Percentiles rank a stretch among this genome's conserved stretches.
Conservation (phyloP, 2,888 invertebrate genomes). For the Mythimna loreyi region DNA sequence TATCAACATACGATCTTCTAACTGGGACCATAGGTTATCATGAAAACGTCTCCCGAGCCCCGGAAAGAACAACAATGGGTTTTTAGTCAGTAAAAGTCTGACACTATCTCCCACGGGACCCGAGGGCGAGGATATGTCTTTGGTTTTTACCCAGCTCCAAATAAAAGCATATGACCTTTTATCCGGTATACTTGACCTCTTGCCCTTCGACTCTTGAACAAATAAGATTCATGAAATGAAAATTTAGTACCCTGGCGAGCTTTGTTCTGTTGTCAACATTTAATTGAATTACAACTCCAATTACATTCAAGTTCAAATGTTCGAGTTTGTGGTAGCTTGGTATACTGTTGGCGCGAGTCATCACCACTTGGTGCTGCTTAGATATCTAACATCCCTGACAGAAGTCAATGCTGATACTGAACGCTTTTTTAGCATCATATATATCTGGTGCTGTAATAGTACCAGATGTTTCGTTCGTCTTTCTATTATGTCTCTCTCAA, state of each 20-base stretch:
- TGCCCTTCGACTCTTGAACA: slow-evolving; percentile 37
- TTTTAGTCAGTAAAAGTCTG: too few species aligned
- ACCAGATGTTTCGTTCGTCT: too few species aligned
- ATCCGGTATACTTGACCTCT: slow-evolving; percentile 30
- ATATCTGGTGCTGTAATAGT: too few species aligned
- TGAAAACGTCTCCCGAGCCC: too few species aligned
- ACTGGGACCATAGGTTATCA: too few species aligned
- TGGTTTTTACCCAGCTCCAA: too few species aligned
- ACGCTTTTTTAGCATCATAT: background rate
- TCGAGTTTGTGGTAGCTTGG: slow-evolving; percentile 58
- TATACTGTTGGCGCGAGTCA: slow-evolving; percentile 53
- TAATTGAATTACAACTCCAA: slow-evolving; percentile 65
- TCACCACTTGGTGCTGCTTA: slow-evolving; percentile 6
- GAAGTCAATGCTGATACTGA: slow-evolving; percentile 19
- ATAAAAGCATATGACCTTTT: slow-evolving; percentile 42
- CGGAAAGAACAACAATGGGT: too few species aligned
- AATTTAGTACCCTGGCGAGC: slow-evolving; percentile 48
- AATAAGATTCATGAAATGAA: slow-evolving; percentile 58
- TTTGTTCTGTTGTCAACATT: slow-evolving; percentile 65
- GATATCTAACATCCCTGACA: slow-evolving; percentile 22
- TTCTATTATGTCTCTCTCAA: too few species aligned
- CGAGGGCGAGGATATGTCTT: too few species aligned
- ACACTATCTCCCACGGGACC: too few species aligned
- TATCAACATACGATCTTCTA: too few species aligned
- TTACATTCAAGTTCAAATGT: slow-evolving; percentile 54